Evolutionary conservation across 1,140 invertebrate species (phyloP).

Genomic region (Macrostomum lignano): DNA sequence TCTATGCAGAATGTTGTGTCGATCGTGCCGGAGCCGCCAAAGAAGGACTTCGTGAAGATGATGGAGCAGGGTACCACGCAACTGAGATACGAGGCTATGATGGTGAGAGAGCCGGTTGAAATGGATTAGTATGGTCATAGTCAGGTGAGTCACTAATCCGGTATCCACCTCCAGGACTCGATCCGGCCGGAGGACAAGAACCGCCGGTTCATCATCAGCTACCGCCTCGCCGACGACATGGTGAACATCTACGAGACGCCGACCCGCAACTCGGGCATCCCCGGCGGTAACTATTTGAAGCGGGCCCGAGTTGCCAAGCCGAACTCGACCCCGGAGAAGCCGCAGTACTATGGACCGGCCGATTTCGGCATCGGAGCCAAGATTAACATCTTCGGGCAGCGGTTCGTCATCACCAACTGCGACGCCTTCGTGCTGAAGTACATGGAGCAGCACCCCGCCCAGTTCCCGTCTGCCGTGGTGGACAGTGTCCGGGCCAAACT

Average conservation of each 20-base stretch:
- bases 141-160: not conserved
- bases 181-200: slow-evolving; percentile 18
- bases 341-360: slow-evolving; percentile 23
- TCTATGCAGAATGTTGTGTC: slow-evolving; percentile 39
- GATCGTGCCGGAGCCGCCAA: slow-evolving; percentile 38
- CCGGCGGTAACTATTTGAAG: slow-evolving; percentile 27
- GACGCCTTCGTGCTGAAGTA: slow-evolving; percentile 25
- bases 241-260: slow-evolving; percentile 26
- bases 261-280: slow-evolving; percentile 15
- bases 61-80: slow-evolving; percentile 40
- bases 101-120: no score
- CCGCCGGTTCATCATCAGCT: slow-evolving; percentile 25
- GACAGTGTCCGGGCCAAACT: slow-evolving; percentile 6
- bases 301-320: slow-evolving; percentile 23
- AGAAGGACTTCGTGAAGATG: slow-evolving; percentile 48
- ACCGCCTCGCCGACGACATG: slow-evolving; percentile 25
- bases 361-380: slow-evolving; percentile 26
- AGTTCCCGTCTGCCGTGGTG: slow-evolving; percentile 16
- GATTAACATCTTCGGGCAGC: slow-evolving; percentile 20
- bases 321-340: slow-evolving; percentile 14
- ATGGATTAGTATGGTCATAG: slow-evolving; percentile 4
- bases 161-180: slow-evolving; percentile 14
- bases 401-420: slow-evolving; percentile 24
- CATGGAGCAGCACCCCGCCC: slow-evolving; percentile 19
- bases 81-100: slow-evolving; percentile 29